Evolutionary conservation across 23 tunicate genomes (phyloP), one percentile per base, ranked within the genome.

Genomic region (Clavelina lepadiformis): DNA sequence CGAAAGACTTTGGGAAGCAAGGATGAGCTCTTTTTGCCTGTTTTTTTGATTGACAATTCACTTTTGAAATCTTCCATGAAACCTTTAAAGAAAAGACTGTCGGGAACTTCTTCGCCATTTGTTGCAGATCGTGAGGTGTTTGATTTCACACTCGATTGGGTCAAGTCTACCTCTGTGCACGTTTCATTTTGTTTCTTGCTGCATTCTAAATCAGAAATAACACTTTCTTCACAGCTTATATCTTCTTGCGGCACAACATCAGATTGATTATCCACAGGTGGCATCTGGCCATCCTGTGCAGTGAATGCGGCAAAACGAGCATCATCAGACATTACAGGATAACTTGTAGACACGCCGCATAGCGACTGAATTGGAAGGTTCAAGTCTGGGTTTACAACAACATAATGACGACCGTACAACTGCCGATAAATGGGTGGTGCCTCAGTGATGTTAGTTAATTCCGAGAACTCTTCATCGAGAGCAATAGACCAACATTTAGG

Each of bases 351-450:
- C 2, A 66, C 47, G 15, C 72, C 72, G 57, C 35, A 4, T 4
- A 66, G 35, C 18, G 72, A 57, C 19, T 56, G 56, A 3, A 6
- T 56, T 3, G 57, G 35, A 24, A 66, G 56, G 19, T 27, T 27
- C 33, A 66, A 28, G 5, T 35, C 2, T n/a, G 34, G 56, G 25
- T 26, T 66, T 3, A 57, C 56, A 13, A 66, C 72, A 11, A 66
- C 72, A 46, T 46, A 66, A 46, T 66, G 72, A 11, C 31, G 72
- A 26, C 57, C 46, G 25, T 46, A 66, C 15, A 66, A 44, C 25
- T 28, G 4, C 18, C 34, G 33, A 36, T 38, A 31, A 5, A 66
- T 3, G 18, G 19, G 57, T 31, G 33, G 46, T 3, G 47, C 11
- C 3, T 7, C 35, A 3, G 57, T 24, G 35, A 66, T 66, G 34